A percentile compares a stretch with the other conserved stretches of the same genome.
phyloP scores from a whole-genome alignment of 2,113 vertebrate genomes.

The Notiomystis cincta region DNA sequence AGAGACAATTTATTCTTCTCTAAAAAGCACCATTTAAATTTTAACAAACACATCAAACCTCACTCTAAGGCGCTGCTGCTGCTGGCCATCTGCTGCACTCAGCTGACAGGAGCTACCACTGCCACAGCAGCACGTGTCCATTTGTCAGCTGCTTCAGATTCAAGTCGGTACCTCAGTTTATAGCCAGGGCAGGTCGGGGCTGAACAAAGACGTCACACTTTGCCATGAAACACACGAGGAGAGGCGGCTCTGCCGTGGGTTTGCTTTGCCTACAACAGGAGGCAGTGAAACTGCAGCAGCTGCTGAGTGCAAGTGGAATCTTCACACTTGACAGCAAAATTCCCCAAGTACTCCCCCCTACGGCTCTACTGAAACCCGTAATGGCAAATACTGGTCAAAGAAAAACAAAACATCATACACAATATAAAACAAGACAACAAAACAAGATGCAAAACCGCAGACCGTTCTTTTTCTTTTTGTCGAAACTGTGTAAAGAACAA shows the following conservation, averaged over 20 bases:
- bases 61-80: not conserved
- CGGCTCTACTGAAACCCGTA: fast-evolving
- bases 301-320: not conserved
- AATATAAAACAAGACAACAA: not conserved
- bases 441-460: not conserved
- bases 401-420: not conserved
- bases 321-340: not conserved
- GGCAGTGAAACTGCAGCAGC: not conserved
- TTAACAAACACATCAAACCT: not conserved
- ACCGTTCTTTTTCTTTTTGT: not conserved
- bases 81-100: not conserved
- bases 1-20: not conserved
- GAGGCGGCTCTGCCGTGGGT: not conserved
- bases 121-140: not conserved
- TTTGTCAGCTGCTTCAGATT: not conserved
- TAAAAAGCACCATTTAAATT: not conserved
- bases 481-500: not conserved
- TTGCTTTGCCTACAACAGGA: not conserved
- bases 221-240: not conserved
- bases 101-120: not conserved
- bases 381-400: not conserved
- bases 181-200: fast-evolving
- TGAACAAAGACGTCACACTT: not conserved
- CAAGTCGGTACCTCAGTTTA: not conserved
- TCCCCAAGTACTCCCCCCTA: not conserved